Conservation (phyloP, 2,797 vertebrate genomes). For the Chelon auratus region DNA sequence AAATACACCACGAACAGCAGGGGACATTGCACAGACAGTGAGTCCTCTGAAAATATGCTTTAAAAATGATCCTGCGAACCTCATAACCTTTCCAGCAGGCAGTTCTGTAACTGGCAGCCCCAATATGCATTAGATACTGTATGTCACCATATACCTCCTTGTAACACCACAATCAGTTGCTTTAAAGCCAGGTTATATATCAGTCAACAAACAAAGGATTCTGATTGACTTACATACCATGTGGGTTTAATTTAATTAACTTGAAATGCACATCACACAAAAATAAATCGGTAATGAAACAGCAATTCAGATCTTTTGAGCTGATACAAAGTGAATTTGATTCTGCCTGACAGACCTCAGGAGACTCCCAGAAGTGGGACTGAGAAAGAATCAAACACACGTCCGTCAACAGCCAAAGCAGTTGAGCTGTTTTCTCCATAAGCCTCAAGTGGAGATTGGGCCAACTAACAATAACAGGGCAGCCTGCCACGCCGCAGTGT, state of each 20-base stretch:
- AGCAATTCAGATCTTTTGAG: slow-evolving; percentile 32
- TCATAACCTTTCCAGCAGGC: slow-evolving; percentile 3
- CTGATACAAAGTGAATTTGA: slow-evolving; percentile 28
- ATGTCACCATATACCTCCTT: slow-evolving; percentile 5
- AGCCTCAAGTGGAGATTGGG: slow-evolving; percentile 42
- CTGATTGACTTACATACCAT: slow-evolving; percentile 41
- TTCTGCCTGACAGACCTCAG: slow-evolving; percentile 50
- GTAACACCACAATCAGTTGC: too few species aligned
- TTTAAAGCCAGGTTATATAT: slow-evolving; percentile 44
- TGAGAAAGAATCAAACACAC: slow-evolving; percentile 56
- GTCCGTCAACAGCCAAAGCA: slow-evolving; percentile 52
- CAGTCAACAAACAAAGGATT: slow-evolving; percentile 36
- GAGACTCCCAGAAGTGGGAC: slow-evolving; percentile 43
- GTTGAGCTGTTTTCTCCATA: slow-evolving; percentile 47
- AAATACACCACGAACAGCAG: slow-evolving; percentile 52
- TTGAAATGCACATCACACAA: slow-evolving; percentile 36
- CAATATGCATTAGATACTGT: slow-evolving; percentile 30
- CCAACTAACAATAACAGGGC: slow-evolving; percentile 73
- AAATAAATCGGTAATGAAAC: slow-evolving; percentile 39
- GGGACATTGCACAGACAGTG: slow-evolving; percentile 30
- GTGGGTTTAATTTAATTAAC: slow-evolving; percentile 39
- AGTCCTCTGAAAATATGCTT: slow-evolving; percentile 24
- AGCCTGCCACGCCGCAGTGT: slow-evolving; percentile 72
- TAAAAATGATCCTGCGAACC: slow-evolving; percentile 35
- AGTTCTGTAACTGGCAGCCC: slow-evolving; percentile 13